These are phyloP conservation scores for Eira barbara DNA, from an alignment of 2,113 vertebrate genomes.

Conservation along the genomic window DNA sequence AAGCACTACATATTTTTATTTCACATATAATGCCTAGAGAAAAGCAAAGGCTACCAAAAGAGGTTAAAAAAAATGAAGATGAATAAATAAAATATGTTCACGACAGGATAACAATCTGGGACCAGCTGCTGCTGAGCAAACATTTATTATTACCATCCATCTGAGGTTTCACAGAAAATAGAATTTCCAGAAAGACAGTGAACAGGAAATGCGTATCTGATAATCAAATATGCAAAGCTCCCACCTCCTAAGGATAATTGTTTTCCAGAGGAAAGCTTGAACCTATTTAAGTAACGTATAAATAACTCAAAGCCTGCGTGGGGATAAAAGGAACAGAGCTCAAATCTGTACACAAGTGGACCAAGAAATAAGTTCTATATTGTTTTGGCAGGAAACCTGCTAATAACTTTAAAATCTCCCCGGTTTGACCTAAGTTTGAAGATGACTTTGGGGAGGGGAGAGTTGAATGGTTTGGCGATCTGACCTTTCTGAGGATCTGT, in stretches of 20 bases:
- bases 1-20: slow-evolving; percentile 11
- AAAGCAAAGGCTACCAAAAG: slow-evolving; percentile 36
- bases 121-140: slow-evolving; percentile 74
- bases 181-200: slow-evolving; percentile 55
- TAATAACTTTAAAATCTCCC: neutral
- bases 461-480: too few species aligned
- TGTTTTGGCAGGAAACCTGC: neutral
- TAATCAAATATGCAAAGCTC: slow-evolving; percentile 72
- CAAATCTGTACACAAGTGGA: neutral
- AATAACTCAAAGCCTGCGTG: slow-evolving; percentile 21
- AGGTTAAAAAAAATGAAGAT: slow-evolving; percentile 70
- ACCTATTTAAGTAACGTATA: slow-evolving; percentile 49
- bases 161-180: slow-evolving; percentile 69
- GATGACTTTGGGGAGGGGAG: neutral
- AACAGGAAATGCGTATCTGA: slow-evolving; percentile 66
- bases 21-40: neutral
- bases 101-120: slow-evolving; percentile 64
- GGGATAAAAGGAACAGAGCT: neutral
- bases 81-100: slow-evolving; percentile 66
- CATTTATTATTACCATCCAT: slow-evolving; percentile 75
- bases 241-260: slow-evolving; percentile 49
- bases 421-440: neutral
- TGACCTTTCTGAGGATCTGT: neutral
- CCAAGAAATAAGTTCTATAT: neutral
- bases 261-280: slow-evolving; percentile 48